Percentiles rank a stretch among this genome's conserved stretches.
phyloP scores from a whole-genome alignment of 2,797 vertebrate genomes.

The Petrocephalus sullivani region DNA sequence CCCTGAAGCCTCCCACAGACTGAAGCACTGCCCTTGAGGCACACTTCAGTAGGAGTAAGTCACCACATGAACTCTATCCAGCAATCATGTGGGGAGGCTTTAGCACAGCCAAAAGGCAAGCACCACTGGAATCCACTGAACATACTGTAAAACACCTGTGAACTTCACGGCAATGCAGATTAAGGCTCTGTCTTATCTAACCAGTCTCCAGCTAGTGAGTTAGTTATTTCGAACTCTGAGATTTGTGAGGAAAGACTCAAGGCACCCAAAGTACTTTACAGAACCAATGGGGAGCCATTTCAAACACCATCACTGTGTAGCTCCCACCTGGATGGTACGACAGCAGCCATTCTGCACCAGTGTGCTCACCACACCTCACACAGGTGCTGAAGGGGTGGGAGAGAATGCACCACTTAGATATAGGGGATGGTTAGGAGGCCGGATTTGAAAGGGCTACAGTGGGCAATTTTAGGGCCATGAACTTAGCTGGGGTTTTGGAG shows the following conservation, averaged over 20 bases:
- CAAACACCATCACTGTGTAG: not conserved
- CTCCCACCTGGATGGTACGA: not conserved
- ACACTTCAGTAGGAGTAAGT: not conserved
- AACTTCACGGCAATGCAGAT: not conserved
- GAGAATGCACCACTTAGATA: not conserved
- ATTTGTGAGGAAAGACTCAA: not conserved
- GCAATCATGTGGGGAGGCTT: not conserved
- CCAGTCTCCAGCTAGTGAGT: not conserved
- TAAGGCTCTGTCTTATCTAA: not conserved
- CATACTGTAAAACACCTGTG: not conserved
- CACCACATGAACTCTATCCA: not conserved
- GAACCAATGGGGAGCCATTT: not conserved
- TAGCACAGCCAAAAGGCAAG: not conserved
- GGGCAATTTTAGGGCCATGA: not conserved
- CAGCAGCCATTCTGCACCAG: too few species aligned
- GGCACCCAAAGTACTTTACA: not conserved
- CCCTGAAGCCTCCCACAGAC: not conserved
- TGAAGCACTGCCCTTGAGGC: not conserved
- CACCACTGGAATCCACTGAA: not conserved
- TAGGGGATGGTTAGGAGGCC: not conserved
- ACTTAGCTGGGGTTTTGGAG: not conserved
- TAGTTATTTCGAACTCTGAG: not conserved
- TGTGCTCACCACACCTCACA: not conserved
- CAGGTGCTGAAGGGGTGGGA: not conserved
- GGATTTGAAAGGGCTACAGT: not conserved